A percentile compares a stretch with the other conserved stretches of the same genome.
phyloP scores from a whole-genome alignment of 2,888 invertebrate species.

The Drosophila monieri region DNA sequence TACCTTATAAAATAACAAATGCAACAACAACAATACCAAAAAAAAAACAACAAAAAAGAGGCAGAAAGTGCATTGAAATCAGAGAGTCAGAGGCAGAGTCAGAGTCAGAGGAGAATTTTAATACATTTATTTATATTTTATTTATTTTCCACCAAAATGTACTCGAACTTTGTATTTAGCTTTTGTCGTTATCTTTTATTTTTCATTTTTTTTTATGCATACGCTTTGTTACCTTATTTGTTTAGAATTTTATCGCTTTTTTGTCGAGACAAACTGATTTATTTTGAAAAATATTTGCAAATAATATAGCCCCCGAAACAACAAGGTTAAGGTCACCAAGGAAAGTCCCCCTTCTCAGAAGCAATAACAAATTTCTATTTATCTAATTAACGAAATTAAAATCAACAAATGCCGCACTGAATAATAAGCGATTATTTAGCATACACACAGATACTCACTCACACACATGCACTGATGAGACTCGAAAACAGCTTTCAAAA shows the following conservation, averaged over 20 bases:
- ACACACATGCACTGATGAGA: conserved; percentile 4
- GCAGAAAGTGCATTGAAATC: conserved; percentile 70
- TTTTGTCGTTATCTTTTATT: conserved; percentile 16
- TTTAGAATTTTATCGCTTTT: conserved; percentile 60
- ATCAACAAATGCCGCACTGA: conserved; percentile 48
- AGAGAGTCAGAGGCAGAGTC: conserved; percentile 28
- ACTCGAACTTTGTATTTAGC: conserved; percentile 59
- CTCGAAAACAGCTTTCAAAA: conserved; percentile 60
- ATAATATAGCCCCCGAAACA: conserved; percentile 1
- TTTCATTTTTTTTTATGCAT: conserved; percentile 35
- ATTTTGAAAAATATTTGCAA: conserved; percentile 40
- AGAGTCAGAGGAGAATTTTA: conserved; percentile 52
- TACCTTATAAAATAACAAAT: conserved; percentile 36
- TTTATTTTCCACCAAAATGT: conserved; percentile 38
- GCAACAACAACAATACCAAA: conserved; percentile 6
- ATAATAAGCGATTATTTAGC: conserved; percentile 69
- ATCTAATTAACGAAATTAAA: conserved; percentile 69
- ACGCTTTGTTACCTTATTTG: conserved; percentile 46
- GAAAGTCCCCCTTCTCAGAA: conserved; percentile 29
- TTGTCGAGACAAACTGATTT: conserved; percentile 46
- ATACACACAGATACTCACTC: conserved; percentile 40
- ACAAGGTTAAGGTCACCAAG: conserved; percentile 7
- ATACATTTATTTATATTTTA: conserved; percentile 29
- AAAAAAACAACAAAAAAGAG: conserved; percentile 7
- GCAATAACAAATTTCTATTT: conserved; percentile 56